A percentile compares a stretch with the other conserved stretches of the same genome.
Evolutionary conservation across 2,888 invertebrate genomes (phyloP).

Genomic region (Deilephila porcellus): DNA sequence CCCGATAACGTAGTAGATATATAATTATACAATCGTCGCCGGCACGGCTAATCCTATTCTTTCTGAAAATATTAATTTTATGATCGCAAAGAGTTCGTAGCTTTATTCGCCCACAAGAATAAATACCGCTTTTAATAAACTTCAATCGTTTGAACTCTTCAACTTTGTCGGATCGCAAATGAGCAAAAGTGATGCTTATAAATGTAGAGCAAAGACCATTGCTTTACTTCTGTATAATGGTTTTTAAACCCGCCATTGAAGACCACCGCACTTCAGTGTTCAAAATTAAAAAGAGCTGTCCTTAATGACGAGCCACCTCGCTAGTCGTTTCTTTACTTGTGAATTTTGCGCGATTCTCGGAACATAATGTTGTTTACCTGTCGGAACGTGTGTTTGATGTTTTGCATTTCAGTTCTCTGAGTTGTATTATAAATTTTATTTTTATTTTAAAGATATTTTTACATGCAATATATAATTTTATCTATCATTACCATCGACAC

Average conservation of each 20-base stretch:
- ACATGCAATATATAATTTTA: conserved; percentile 6
- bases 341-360: conserved; percentile 12
- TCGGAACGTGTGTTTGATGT: conserved; percentile 11
- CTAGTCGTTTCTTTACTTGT: conserved; percentile 4
- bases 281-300: conserved; percentile 18
- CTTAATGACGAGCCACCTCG: conserved; percentile 19
- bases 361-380: conserved; percentile 13
- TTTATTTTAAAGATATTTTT: background rate
- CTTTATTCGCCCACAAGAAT: conserved; percentile 21
- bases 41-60: background rate
- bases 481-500: conserved; percentile 2
- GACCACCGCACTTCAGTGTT: conserved; percentile 49
- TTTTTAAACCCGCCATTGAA: conserved; percentile 63
- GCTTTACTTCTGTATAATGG: conserved; percentile 61
- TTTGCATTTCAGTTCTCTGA: background rate
- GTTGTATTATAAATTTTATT: background rate
- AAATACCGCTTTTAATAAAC: conserved; percentile 35
- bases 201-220: conserved; percentile 64
- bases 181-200: conserved; percentile 63
- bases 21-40: background rate
- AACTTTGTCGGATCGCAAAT: conserved; percentile 55
- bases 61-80: conserved; percentile 40
- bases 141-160: conserved; percentile 52
- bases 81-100: conserved; percentile 28
- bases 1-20: background rate